Evolutionary conservation across 2,888 invertebrate genomes (phyloP), one percentile per base, ranked within the genome.

Genomic region (Machimus atricapillus): DNA sequence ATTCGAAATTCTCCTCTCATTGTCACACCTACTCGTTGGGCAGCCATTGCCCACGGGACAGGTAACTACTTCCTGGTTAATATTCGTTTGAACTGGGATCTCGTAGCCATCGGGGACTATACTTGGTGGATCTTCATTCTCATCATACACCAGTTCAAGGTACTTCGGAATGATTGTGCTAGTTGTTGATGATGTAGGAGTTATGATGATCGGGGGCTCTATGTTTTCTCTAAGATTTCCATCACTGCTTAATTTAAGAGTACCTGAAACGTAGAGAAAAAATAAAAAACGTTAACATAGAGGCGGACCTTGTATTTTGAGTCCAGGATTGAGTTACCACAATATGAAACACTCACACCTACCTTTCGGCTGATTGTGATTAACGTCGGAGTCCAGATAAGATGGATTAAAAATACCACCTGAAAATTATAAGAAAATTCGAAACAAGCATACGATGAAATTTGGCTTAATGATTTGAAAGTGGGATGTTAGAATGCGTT

Each of bases 331-430:
- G 7, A 23, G 23, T 66, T 66, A 66, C 23, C 66, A 66, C 66
- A 66, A 7, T 14, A 8, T 19, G 66, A 66, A 66, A 66, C 58
- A 23, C 9, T 31, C 19, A 79, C 73, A 79, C 87, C 73, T 87
- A 88, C 88, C 88, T 88, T 81, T 27, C 23, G 76, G 74, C 66
- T 87, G 86, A 86, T 88, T 89, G 86, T 94, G 94, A 93, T 95
- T 95, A 93, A 95, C 95, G 93, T 96, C 96, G 91, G 89, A 87
- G 91, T 95, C 94, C 93, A 96, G 95, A 94, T 96, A 96, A 93
- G 95, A 95, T 93, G 95, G 94, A 94, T 96, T 96, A 94, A 95
- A 95, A 93, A 96, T 94, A 91, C 95, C 96, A 92, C 86, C 86
- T 86, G 78, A 66, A 86, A 86, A 66, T 79, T 79, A 23, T 6